Evolutionary conservation across 2,797 vertebrate species (phyloP).

Genomic region (Semaprochilodus insignis): DNA sequence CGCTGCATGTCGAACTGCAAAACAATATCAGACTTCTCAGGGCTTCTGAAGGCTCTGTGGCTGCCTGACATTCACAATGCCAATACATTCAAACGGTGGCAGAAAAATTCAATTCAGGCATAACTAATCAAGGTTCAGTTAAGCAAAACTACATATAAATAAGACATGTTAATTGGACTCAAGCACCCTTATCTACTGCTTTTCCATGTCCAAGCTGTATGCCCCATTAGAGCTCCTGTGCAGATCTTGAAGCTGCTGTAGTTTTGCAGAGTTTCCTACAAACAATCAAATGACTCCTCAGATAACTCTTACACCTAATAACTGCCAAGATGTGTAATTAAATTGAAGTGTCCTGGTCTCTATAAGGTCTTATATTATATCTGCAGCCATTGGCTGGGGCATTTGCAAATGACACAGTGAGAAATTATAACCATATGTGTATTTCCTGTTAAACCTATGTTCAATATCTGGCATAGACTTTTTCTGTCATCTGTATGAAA

Average conservation of each 20-base stretch:
- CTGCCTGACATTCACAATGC: not conserved
- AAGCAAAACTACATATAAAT: not conserved
- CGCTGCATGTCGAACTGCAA: constrained; percentile 98
- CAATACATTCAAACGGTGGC: not conserved
- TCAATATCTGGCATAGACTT: not conserved
- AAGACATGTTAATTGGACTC: not conserved
- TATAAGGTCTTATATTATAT: too few relatives aligned
- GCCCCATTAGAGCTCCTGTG: not conserved
- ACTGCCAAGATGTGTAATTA: too few relatives aligned
- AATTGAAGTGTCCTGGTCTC: too few relatives aligned
- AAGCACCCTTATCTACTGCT: not conserved
- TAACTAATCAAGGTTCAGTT: not conserved
- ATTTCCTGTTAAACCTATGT: not conserved
- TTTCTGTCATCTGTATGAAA: constrained; percentile 38
- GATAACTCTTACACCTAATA: too few relatives aligned
- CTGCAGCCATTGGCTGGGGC: not conserved
- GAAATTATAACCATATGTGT: not conserved
- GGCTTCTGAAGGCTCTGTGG: not conserved
- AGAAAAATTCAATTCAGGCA: not conserved
- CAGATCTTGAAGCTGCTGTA: not conserved
- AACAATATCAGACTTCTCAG: constrained; percentile 26
- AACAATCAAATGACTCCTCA: not conserved
- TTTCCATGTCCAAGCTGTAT: too few relatives aligned
- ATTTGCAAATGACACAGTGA: not conserved
- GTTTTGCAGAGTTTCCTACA: not conserved